Base-by-base conservation (phyloP, 2,888 invertebrate species). In the Callosobruchus maculatus region DNA sequence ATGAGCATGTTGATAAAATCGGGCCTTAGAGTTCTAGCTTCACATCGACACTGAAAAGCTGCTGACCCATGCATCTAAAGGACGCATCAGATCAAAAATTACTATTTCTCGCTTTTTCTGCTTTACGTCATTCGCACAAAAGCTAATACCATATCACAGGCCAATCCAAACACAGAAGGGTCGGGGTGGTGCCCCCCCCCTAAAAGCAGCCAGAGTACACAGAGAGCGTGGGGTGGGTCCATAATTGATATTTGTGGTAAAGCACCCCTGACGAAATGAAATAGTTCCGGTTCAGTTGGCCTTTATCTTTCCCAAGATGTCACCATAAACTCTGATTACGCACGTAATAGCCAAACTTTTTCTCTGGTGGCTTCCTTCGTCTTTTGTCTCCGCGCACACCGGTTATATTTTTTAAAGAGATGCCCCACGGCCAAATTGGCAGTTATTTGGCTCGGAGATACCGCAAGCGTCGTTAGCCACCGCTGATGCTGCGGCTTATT, bases 271-370 rank as follows among this genome's bases (percentile, higher is more conserved):
- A 79, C 80, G 79, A 82, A 85, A 85, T 85, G 85, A 85, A 86
- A 86, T 85, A 83, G 84, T 85, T 84, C 81, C 82, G 81, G 83
- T 84, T 85, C 84, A 83, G 83, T 85, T 84, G 84, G 81, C 82
- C 84, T 85, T 86, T 85, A 86, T 86, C 85, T 85, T 83, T 80
- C 81, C 84, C 83, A 84, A 83, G 84, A 85, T 84, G 85, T 86
- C 85, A 85, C 85, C 85, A 86, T 86, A 86, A 86, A 86, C 85
- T 84, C 86, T 86, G 86, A 86, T 86, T 86, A 86, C 83, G 80
- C 78, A 68, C 21, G 22, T 26, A 71, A 26, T 21, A 66, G 31
- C 71, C 31, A 71, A 71, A 22, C 20, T 71, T 67, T 71, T 71
- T 71, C 71, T 49, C 49, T 49, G 49, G 49, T 18, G 49, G 49